phyloP scores from a whole-genome alignment of 1,140 invertebrate genomes.

The Drosophila littoralis region DNA sequence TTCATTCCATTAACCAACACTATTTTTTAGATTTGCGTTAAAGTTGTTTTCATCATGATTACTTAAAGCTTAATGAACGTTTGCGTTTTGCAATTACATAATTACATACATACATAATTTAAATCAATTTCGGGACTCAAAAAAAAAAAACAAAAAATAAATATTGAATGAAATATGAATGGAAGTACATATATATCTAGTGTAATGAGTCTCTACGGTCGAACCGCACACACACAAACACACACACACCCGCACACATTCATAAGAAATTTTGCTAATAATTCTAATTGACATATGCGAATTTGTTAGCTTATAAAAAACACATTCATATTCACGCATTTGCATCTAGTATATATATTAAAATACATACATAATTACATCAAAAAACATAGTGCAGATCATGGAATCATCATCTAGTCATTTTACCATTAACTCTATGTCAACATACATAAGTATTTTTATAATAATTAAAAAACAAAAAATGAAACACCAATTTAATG shows the following conservation, averaged over 20 bases:
- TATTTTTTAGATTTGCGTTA: conserved; percentile 16
- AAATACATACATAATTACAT: conserved; percentile 45
- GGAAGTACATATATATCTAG: conserved; percentile 40
- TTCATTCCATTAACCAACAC: conserved; percentile 22
- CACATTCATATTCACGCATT: conserved; percentile 57
- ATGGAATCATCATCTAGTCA: conserved; percentile 51
- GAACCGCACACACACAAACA: conserved; percentile 68
- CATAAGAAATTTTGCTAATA: conserved; percentile 31
- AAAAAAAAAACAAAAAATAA: conserved; percentile 20
- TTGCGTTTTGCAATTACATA: conserved; percentile 61
- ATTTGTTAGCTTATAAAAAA: conserved; percentile 70
- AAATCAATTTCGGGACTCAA: conserved; percentile 79
- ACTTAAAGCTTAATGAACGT: conserved; percentile 27
- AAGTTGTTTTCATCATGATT: conserved; percentile 31
- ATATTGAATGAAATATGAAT: conserved; percentile 6
- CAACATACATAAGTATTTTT: conserved; percentile 62
- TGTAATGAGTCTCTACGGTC: conserved; percentile 75
- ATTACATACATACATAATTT: conserved; percentile 53
- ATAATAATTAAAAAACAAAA: conserved; percentile 48
- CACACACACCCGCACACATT: neutral
- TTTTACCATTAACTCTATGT: conserved; percentile 40
- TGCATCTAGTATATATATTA: conserved; percentile 57
- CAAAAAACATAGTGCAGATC: conserved; percentile 41
- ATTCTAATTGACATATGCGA: conserved; percentile 57
- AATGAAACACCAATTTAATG: conserved; percentile 74